Conservation (phyloP, 92 coral and sea anemone genomes). For the Parazoanthus swiftii region DNA sequence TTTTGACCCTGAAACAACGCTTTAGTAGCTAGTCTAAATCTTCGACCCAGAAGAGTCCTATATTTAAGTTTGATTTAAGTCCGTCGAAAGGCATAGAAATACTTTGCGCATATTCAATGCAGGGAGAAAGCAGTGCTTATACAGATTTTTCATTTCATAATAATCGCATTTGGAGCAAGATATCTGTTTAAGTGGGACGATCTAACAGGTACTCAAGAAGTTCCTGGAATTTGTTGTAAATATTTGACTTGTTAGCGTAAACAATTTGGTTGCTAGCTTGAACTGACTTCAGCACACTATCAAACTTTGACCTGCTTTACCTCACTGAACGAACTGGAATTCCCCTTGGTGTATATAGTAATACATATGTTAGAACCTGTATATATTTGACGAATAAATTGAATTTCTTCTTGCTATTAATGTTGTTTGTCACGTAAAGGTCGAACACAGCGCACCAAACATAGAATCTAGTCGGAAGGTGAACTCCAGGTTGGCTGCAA, state of each 20-base stretch:
- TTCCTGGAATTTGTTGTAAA: background rate
- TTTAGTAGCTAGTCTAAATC: too few species aligned
- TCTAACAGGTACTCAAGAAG: background rate
- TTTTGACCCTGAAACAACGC: too few species aligned
- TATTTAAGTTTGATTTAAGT: background rate
- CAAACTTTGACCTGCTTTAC: background rate
- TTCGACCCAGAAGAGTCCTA: background rate
- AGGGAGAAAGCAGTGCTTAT: background rate
- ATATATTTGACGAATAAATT: background rate
- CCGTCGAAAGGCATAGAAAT: too few species aligned
- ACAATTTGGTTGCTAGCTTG: background rate
- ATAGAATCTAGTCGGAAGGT: background rate
- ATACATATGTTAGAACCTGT: background rate
- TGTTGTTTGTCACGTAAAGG: background rate
- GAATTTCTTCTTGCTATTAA: background rate
- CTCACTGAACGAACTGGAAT: background rate
- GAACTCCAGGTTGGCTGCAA: conserved; percentile 15
- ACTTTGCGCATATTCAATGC: background rate
- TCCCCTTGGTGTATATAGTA: background rate
- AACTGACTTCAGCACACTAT: too few species aligned
- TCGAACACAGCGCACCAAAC: too few species aligned
- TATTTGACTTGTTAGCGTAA: background rate
- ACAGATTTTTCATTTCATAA: too few species aligned
- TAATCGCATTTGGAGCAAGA: too few species aligned
- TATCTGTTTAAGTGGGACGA: background rate